Evolutionary conservation across 2,113 vertebrate genomes (phyloP).

Genomic region (Craseonycteris thonglongyai): DNA sequence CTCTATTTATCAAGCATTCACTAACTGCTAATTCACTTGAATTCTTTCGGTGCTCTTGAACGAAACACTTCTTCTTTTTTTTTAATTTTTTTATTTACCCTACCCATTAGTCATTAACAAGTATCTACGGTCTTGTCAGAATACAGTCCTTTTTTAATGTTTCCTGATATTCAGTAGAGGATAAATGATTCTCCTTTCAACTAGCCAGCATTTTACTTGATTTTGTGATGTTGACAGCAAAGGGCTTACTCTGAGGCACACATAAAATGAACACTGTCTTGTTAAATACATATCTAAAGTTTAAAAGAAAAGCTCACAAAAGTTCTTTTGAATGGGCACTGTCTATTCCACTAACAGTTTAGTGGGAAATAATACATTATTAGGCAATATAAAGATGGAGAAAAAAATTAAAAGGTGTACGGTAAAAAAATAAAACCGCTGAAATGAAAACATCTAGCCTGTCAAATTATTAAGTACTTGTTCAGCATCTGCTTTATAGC

Average conservation of each 20-base stretch:
- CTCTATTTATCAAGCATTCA: background rate
- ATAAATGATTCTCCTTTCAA: conserved; percentile 69
- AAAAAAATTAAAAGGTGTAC: background rate
- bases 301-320: conserved; percentile 55
- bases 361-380: background rate
- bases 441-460: background rate
- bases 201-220: conserved; percentile 65
- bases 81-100: conserved; percentile 31
- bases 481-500: background rate
- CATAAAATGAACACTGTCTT: conserved; percentile 67
- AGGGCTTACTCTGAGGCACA: conserved; percentile 64
- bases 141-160: conserved; percentile 47
- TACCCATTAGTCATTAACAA: conserved; percentile 38
- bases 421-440: background rate
- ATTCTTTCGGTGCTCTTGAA: background rate
- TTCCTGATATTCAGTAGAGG: conserved; percentile 50
- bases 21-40: background rate
- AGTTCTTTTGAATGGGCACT: background rate
- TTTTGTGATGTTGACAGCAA: conserved; percentile 74
- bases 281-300: conserved; percentile 57
- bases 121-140: conserved; percentile 70
- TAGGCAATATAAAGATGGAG: background rate
- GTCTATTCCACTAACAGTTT: background rate
- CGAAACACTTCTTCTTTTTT: conserved; percentile 6
- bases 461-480: background rate